Conservation (phyloP, 2,797 vertebrate genomes). For the Malacoraja senta region DNA sequence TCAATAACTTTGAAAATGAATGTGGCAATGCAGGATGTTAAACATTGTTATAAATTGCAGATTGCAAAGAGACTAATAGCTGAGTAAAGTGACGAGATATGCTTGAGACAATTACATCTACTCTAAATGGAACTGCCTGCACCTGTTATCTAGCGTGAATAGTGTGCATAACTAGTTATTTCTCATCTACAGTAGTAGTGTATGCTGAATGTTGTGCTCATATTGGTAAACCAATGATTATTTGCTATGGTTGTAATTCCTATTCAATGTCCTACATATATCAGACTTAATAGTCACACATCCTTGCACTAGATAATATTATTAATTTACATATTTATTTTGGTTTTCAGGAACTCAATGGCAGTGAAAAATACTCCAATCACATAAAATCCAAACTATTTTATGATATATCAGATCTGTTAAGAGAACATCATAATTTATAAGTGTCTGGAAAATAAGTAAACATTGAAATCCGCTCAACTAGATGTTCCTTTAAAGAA, state of each 20-base stretch:
- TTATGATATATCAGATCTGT: neutral
- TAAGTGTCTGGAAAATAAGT: neutral
- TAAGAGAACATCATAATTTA: neutral
- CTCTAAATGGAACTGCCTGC: neutral
- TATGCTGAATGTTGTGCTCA: neutral
- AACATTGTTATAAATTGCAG: neutral
- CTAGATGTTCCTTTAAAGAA: neutral
- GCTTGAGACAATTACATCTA: neutral
- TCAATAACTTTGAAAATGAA: neutral
- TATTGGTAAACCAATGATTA: neutral
- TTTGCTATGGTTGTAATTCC: neutral
- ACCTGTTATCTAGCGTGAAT: neutral
- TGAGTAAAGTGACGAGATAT: neutral
- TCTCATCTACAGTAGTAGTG: no score
- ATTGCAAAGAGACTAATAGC: neutral
- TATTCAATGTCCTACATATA: neutral
- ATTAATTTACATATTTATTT: neutral
- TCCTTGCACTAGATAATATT: neutral
- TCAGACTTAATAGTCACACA: neutral
- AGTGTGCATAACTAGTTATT: neutral
- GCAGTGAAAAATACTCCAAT: no score
- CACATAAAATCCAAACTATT: no score
- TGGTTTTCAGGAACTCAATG: neutral
- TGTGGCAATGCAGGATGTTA: neutral
- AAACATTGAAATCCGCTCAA: neutral